These are phyloP conservation scores for Lasiommata megera DNA, from an alignment of 2,888 invertebrate species.

Conservation along the genomic window DNA sequence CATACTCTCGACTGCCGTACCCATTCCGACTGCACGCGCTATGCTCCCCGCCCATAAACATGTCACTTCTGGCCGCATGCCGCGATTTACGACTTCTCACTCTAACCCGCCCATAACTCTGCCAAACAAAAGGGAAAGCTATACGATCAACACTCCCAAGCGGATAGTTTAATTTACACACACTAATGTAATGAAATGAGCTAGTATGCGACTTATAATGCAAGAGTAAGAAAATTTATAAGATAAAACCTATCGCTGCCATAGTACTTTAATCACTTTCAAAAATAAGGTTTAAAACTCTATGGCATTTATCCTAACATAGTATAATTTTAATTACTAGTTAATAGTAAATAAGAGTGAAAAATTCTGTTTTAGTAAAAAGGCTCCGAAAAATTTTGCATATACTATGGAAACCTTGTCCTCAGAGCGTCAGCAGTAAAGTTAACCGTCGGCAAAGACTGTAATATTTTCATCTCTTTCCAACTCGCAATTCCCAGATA, in stretches of 20 bases:
- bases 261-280: slow-evolving; percentile 1
- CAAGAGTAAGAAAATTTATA: slow-evolving; percentile 45
- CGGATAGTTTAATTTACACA: slow-evolving; percentile 80
- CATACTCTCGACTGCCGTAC: slow-evolving; percentile 74
- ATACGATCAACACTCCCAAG: slow-evolving; percentile 79
- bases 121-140: slow-evolving; percentile 80
- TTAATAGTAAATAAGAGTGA: not conserved
- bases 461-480: slow-evolving; percentile 77
- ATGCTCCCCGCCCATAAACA: slow-evolving; percentile 78
- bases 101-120: slow-evolving; percentile 78
- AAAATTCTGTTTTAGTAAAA: not conserved
- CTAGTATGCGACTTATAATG: slow-evolving; percentile 68
- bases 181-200: slow-evolving; percentile 71
- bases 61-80: slow-evolving; percentile 72
- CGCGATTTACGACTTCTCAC: slow-evolving; percentile 79
- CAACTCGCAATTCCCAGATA: slow-evolving; percentile 82
- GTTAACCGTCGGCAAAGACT: slow-evolving; percentile 72
- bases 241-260: slow-evolving; percentile 41
- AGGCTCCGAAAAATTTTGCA: slow-evolving; percentile 41
- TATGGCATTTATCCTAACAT: too few species aligned
- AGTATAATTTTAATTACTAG: not conserved
- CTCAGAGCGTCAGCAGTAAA: slow-evolving; percentile 62
- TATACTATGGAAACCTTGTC: slow-evolving; percentile 64
- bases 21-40: slow-evolving; percentile 60
- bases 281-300: not conserved